Percentiles rank a stretch among this genome's conserved stretches.
phyloP scores from a whole-genome alignment of 1,140 invertebrate genomes.

The Saccostrea cuccullata region DNA sequence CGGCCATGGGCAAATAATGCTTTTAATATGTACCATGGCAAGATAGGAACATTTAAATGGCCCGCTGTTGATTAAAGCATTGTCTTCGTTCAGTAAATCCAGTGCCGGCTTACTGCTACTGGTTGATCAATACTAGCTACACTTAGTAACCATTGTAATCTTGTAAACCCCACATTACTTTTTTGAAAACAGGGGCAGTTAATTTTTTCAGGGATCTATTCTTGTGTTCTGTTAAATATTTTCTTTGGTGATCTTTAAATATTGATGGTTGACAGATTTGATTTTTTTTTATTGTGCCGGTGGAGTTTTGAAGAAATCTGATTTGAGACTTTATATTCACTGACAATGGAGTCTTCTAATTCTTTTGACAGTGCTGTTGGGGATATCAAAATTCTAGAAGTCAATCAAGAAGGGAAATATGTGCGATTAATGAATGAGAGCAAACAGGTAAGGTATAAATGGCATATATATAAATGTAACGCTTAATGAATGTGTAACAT shows the following conservation, averaged over 20 bases:
- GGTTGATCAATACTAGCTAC: conserved; percentile 25
- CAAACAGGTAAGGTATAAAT: conserved; percentile 65
- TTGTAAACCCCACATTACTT: conserved; percentile 10
- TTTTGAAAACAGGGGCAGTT: conserved; percentile 24
- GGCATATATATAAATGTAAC: not conserved
- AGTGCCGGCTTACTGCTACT: not conserved
- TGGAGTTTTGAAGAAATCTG: conserved; percentile 10
- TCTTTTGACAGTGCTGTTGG: conserved; percentile 71
- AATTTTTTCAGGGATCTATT: conserved; percentile 24
- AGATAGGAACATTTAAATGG: conserved; percentile 22
- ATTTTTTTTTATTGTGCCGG: not conserved
- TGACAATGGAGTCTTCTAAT: conserved; percentile 42
- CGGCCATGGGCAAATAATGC: not conserved
- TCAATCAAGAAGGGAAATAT: conserved; percentile 76
- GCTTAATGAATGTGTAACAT: not conserved
- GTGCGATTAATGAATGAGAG: conserved; percentile 74
- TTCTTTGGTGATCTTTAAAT: conserved; percentile 25
- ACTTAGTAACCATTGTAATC: conserved; percentile 34
- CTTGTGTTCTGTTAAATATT: conserved; percentile 22
- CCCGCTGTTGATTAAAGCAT: conserved; percentile 30
- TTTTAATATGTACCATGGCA: not conserved
- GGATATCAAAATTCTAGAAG: conserved; percentile 75
- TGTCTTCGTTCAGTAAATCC: conserved; percentile 33
- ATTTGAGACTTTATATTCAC: not conserved
- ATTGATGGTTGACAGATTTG: conserved; percentile 22